Conservation (phyloP, 2,888 invertebrate species). For the Eupithecia tripunctaria region DNA sequence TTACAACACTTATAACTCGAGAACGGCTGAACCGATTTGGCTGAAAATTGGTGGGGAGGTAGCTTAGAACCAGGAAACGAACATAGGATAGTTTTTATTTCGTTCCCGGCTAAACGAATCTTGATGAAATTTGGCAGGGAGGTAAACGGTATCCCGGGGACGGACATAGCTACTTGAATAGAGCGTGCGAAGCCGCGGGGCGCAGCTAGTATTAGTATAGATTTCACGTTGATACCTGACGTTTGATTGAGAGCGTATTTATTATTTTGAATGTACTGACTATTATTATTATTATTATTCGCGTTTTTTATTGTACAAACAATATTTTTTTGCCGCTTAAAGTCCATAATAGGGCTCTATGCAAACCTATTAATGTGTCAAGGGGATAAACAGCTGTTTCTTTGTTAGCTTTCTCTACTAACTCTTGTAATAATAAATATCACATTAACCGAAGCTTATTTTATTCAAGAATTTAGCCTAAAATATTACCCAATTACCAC, state of each 20-base stretch:
- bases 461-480: slow-evolving; percentile 11
- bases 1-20: no score
- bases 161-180: no score
- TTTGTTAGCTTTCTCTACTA: not conserved
- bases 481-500: slow-evolving; percentile 5
- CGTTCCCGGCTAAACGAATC: no score
- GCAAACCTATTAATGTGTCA: not conserved
- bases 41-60: no score
- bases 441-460: not conserved
- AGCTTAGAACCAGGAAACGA: no score
- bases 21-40: no score
- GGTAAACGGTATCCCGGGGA: no score
- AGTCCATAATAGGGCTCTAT: not conserved
- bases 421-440: not conserved
- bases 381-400: not conserved
- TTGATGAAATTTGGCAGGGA: no score
- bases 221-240: not conserved
- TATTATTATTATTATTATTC: not conserved
- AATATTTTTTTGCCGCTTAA: not conserved
- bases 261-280: not conserved
- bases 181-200: no score
- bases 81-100: no score
- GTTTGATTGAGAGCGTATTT: not conserved
- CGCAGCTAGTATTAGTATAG: no score
- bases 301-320: not conserved